phyloP scores from a whole-genome alignment of 2,888 invertebrate species.

The Homarus gammarus region DNA sequence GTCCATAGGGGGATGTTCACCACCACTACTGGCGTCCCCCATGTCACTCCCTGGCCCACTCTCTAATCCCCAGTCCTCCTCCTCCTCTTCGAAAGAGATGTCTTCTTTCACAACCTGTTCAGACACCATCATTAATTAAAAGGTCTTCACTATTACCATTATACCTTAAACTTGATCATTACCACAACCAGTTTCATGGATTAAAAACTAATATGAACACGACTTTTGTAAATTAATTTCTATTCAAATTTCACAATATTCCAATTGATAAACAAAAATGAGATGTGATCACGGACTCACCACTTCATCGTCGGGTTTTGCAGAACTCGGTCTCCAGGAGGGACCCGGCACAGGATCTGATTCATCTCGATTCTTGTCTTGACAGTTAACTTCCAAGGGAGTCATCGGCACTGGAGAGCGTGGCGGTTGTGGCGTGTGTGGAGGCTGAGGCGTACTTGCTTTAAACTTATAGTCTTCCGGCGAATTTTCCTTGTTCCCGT shows the following conservation, averaged over 20 bases:
- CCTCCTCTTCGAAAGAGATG: conserved; percentile 73
- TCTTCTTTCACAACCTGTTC: conserved; percentile 73
- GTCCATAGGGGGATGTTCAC: conserved; percentile 64
- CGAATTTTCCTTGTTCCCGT: conserved; percentile 64
- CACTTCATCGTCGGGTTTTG: conserved; percentile 67
- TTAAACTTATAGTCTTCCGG: conserved; percentile 61
- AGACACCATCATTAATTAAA: not conserved
- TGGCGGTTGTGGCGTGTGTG: conserved; percentile 64
- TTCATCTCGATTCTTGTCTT: conserved; percentile 62
- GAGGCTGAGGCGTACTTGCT: conserved; percentile 63
- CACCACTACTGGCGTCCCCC: conserved; percentile 66
- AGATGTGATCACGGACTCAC: conserved; percentile 44
- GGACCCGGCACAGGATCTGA: conserved; percentile 71
- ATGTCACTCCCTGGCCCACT: conserved; percentile 70
- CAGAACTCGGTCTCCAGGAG: conserved; percentile 64
- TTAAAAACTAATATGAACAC: not conserved
- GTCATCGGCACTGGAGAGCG: conserved; percentile 65
- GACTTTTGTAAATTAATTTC: not conserved
- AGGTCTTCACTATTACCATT: not conserved
- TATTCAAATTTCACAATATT: not conserved
- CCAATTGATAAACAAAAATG: too few species aligned
- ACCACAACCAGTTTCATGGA: not conserved
- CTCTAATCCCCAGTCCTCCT: conserved; percentile 67
- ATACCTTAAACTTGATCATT: not conserved
- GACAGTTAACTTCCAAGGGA: conserved; percentile 53